Base-by-base conservation (phyloP, 1,140 invertebrate genomes). In the Hyposmocoma kahamanoa region DNA sequence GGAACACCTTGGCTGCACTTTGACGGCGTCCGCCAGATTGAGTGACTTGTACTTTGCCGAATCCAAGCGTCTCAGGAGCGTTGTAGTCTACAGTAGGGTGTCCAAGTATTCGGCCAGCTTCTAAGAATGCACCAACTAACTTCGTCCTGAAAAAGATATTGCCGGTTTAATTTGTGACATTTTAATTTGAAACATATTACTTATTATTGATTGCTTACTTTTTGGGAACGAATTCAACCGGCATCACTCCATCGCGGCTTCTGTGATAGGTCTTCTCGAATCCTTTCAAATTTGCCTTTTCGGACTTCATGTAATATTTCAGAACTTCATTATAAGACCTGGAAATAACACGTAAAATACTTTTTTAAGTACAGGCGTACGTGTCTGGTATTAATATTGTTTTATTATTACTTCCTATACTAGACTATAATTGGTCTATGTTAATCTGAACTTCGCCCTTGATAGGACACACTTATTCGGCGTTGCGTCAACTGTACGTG, bases 251-350 rank as follows among this genome's bases (percentile, higher is more conserved):
- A 2, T 85, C 84, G 32, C 72, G 80, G 28, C 87, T 87, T 70
- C 91, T 90, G 48, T 88, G 89, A 0, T 70, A 67, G 1, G 77
- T 68, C n/a, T 87, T 82, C 49, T 88, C 87, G 6, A 86, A 84
- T 11, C 85, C 83, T 10, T 59, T 56, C 24, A 90, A 62, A 11
- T 73, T 62, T 21, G 89, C 87, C 28, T 69, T 82, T 62, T 90
- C 88, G 11, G 80, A 73, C 63, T 87, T 87, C 22, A 76, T 77
- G 47, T 83, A 93, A 70, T 92, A 92, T 3, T 90, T 88, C 1
- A 92, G 57, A 9, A 92, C 86, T 5, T 92, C 90, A n/a, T 90
- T 80, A 66, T 92, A 94, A 8, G 89, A 88, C 93, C 89, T 86
- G 59, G 39, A 82, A 81, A 30, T 6, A 28, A 30, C 5, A 28